Base-by-base conservation (phyloP, 2,888 invertebrate genomes). In the Brachyptera putata region DNA sequence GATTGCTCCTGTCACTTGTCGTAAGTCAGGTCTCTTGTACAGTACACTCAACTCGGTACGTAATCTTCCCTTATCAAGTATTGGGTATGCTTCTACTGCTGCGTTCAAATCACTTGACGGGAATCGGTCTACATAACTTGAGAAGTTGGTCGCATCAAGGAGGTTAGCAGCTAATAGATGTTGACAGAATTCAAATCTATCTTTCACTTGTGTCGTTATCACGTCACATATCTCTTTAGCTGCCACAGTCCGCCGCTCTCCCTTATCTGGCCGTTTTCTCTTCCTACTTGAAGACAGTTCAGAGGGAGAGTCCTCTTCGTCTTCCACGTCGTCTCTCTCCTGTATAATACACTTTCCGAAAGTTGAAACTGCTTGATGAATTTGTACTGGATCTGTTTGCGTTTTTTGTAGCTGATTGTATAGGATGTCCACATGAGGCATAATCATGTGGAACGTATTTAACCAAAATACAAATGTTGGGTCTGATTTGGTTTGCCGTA, bases 201-300 rank as follows among this genome's bases (percentile, higher is more conserved):
- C 66, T 61, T 65, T 64, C 36, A 65, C 62, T 49, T 66, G 66
- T 18, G 55, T 57, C 14, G 67, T 61, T 56, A 70, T 69, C 30
- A 63, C 50, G 64, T 69, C 68, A 63, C 68, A 70, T 13, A 68
- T 66, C 64, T 68, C 66, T 49, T 66, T 66, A 5, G 68, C 62
- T 50, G 55, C 65, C 24, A 41, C 62, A 13, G 11, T 9, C 3
- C 14, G 9, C 14, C 39, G 9, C 5, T 39, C 39, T 39, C 39
- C 39, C 4, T 39, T 14, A 4, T 39, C 39, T 7, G 39, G 7
- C n/a, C 4, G 7, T 14, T 14, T 39, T n/a, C 39, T 39, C n/a
- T 39, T 39, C 39, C 3, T 9, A 4, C 11, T 14, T 9, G 9
- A n/a, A n/a, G n/a, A n/a, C 14, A 9, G 39, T 7, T 14, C 39